Evolutionary conservation across 2,113 vertebrate species (phyloP).

Genomic region (Nycticryphes semicollaris): DNA sequence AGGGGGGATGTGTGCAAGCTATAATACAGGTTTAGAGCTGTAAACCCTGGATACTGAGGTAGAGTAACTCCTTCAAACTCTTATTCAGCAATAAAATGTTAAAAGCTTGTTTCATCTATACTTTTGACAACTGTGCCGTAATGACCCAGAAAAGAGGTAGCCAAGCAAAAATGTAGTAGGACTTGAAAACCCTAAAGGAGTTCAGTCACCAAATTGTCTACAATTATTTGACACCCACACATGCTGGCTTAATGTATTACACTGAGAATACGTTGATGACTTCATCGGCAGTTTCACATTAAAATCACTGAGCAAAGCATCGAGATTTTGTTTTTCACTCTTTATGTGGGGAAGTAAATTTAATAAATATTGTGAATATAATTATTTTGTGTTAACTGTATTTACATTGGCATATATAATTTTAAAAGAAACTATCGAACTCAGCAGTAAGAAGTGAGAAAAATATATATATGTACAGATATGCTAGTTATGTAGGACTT

Average conservation of each 20-base stretch:
- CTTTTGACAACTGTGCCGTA: constrained; percentile 48
- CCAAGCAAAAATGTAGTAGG: constrained; percentile 1
- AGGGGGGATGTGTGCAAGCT: neutral
- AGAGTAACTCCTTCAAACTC: constrained; percentile 18
- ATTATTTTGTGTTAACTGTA: constrained; percentile 18
- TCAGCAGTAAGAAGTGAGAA: neutral
- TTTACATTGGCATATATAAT: neutral
- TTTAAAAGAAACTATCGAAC: constrained; percentile 19
- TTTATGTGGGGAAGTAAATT: neutral
- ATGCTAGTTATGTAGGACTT: neutral
- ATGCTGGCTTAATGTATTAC: constrained; percentile 2
- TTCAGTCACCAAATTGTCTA: constrained; percentile 42
- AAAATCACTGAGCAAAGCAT: constrained; percentile 28
- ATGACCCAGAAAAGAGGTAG: constrained; percentile 57
- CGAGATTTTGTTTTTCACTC: neutral
- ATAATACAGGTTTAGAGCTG: constrained; percentile 14
- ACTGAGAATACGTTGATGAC: neutral
- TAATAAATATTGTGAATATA: constrained; percentile 26
- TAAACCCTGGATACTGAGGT: neutral
- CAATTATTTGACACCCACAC: constrained; percentile 32
- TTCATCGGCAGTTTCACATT: neutral
- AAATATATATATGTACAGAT: neutral
- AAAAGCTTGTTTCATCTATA: constrained; percentile 38
- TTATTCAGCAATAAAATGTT: constrained; percentile 51
- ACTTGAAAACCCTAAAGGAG: constrained; percentile 42